Conservation (phyloP, 1,140 invertebrate genomes). For the Coenobita brevimanus region DNA sequence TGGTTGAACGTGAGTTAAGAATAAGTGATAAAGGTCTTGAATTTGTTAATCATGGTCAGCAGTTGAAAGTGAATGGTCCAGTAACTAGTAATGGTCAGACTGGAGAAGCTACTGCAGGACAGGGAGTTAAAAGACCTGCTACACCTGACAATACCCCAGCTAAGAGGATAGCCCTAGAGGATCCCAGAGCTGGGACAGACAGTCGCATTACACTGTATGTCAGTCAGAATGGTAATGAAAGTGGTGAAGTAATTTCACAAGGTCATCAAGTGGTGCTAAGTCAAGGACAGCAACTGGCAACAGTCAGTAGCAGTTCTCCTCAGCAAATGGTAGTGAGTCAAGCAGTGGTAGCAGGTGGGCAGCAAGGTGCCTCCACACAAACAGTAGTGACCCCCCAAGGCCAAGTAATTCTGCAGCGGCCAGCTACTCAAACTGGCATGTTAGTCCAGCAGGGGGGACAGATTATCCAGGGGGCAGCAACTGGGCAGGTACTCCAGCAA, state of each 20-base stretch:
- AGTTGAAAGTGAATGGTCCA: slow-evolving; percentile 71
- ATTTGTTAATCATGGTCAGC: slow-evolving; percentile 73
- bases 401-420: slow-evolving; percentile 58
- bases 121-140: slow-evolving; percentile 70
- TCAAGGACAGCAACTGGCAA: slow-evolving; percentile 50
- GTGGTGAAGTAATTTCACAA: slow-evolving; percentile 63
- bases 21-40: slow-evolving; percentile 79
- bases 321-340: slow-evolving; percentile 56
- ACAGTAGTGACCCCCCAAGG: slow-evolving; percentile 59
- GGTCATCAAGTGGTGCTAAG: slow-evolving; percentile 63
- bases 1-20: slow-evolving; percentile 77
- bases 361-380: slow-evolving; percentile 52
- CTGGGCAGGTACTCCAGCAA: slow-evolving; percentile 62
- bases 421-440: slow-evolving; percentile 41
- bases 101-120: slow-evolving; percentile 65
- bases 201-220: slow-evolving; percentile 68
- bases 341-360: slow-evolving; percentile 29
- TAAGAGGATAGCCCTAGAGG: slow-evolving; percentile 67
- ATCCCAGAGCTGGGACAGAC: slow-evolving; percentile 55
- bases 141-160: slow-evolving; percentile 60
- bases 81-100: slow-evolving; percentile 71
- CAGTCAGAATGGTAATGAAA: slow-evolving; percentile 67
- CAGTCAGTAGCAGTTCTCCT: background rate
- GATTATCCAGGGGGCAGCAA: slow-evolving; percentile 55
- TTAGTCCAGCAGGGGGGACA: slow-evolving; percentile 61